phyloP scores from a whole-genome alignment of 2,113 vertebrate genomes.

The Gymnocephalus cernua region DNA sequence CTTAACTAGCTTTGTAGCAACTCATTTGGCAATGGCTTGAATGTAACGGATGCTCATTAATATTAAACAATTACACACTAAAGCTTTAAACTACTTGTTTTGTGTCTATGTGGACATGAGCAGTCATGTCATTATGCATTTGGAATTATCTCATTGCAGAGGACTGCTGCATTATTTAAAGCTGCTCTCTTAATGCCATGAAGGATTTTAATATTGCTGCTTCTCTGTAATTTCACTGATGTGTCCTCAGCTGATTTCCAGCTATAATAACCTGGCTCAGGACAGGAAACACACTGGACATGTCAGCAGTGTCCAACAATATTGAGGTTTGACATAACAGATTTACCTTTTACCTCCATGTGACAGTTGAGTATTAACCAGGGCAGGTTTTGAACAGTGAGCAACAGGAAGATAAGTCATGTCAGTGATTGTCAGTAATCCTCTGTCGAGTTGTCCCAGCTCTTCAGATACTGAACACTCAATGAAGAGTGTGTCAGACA shows the following conservation, averaged over 20 bases:
- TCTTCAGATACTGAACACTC: constrained; percentile 16
- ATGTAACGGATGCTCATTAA: no score
- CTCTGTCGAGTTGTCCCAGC: constrained; percentile 10
- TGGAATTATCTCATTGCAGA: constrained; percentile 66
- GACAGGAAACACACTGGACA: background rate
- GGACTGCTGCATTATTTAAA: constrained; percentile 68
- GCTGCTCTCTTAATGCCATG: constrained; percentile 62
- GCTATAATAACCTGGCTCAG: constrained; percentile 56
- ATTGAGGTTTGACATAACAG: background rate
- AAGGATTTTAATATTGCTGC: constrained; percentile 64
- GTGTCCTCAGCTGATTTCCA: constrained; percentile 65
- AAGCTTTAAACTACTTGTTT: background rate
- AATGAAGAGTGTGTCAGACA: constrained; percentile 25
- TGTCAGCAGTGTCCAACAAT: background rate
- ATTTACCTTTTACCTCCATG: background rate
- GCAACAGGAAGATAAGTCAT: constrained; percentile 28
- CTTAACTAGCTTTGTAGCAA: no score
- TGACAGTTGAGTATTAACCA: background rate
- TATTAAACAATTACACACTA: no score
- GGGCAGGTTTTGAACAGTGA: background rate
- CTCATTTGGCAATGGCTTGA: no score
- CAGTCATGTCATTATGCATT: constrained; percentile 40
- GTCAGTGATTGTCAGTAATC: constrained; percentile 38
- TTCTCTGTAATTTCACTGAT: constrained; percentile 70
- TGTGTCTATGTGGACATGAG: background rate